Evolutionary conservation across 1,140 invertebrate species (phyloP).

Genomic region (Zelostemma sp.): DNA sequence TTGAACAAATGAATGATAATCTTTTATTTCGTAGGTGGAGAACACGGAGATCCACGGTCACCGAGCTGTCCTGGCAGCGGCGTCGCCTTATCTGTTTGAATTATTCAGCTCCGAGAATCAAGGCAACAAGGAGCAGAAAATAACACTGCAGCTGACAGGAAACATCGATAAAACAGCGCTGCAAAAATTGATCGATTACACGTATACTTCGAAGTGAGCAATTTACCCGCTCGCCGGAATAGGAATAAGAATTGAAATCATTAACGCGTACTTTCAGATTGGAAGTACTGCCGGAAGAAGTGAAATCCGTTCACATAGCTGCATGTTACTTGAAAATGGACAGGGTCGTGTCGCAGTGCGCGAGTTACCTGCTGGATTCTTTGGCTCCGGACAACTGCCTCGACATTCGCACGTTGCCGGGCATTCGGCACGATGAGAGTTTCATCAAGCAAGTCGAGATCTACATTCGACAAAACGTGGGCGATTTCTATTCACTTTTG

Average conservation of each 20-base stretch:
- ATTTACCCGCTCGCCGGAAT: slow-evolving; percentile 7
- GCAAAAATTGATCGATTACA: slow-evolving; percentile 82
- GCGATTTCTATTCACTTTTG: slow-evolving; percentile 37
- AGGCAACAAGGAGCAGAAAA: slow-evolving; percentile 63
- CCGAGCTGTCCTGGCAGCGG: slow-evolving; percentile 81
- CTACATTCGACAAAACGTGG: slow-evolving; percentile 80
- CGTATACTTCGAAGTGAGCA: slow-evolving; percentile 79
- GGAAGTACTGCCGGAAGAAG: slow-evolving; percentile 72
- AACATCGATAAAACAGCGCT: slow-evolving; percentile 78
- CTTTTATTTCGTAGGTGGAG: slow-evolving; percentile 70
- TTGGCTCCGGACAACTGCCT: slow-evolving; percentile 80
- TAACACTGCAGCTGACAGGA: slow-evolving; percentile 77
- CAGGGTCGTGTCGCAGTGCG: slow-evolving; percentile 78
- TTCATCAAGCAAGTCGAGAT: slow-evolving; percentile 77
- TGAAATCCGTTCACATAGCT: slow-evolving; percentile 81
- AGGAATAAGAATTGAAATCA: neutral
- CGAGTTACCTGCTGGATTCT: slow-evolving; percentile 77
- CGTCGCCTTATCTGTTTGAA: slow-evolving; percentile 83
- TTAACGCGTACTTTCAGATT: slow-evolving; percentile 62
- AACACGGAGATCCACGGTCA: slow-evolving; percentile 82
- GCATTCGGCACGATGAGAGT: slow-evolving; percentile 74
- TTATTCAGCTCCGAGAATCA: slow-evolving; percentile 77
- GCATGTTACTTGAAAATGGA: slow-evolving; percentile 82
- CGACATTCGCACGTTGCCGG: slow-evolving; percentile 77
- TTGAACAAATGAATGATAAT: no score